A percentile compares a stretch with the other conserved stretches of the same genome.
phyloP scores from a whole-genome alignment of 2,113 vertebrate genomes.

The Tinamus guttatus region DNA sequence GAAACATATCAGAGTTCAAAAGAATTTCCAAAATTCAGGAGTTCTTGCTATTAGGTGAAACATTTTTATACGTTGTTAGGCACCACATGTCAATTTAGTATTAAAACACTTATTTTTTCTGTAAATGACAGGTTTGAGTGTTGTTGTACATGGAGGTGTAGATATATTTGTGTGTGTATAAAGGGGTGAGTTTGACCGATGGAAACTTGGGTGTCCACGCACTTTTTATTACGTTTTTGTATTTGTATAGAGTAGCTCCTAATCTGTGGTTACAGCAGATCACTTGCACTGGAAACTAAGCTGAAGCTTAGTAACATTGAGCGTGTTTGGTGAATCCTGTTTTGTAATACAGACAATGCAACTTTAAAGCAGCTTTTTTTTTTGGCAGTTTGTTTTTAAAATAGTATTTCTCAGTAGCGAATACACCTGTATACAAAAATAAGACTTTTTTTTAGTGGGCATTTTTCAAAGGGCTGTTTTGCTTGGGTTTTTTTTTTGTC shows the following conservation, averaged over 20 bases:
- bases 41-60: neutral
- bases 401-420: neutral
- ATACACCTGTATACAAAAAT: neutral
- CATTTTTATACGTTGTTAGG: neutral
- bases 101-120: neutral
- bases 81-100: no score
- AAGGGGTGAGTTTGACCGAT: neutral
- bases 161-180: fast-evolving
- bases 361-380: neutral
- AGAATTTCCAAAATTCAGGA: neutral
- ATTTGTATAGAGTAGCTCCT: neutral
- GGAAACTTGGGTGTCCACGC: neutral
- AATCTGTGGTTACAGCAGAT: neutral
- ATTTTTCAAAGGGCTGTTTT: neutral
- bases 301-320: neutral
- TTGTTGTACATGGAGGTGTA: neutral
- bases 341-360: neutral
- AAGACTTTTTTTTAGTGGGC: neutral
- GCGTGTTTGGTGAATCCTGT: neutral
- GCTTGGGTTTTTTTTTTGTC: neutral
- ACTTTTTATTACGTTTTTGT: neutral
- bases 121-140: neutral
- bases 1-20: neutral
- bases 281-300: neutral
- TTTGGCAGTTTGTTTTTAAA: neutral